Percentiles rank a stretch among this genome's conserved stretches.
These are phyloP conservation scores for Lota lota DNA, from an alignment of 2,113 vertebrate species.

Conservation along the genomic window DNA sequence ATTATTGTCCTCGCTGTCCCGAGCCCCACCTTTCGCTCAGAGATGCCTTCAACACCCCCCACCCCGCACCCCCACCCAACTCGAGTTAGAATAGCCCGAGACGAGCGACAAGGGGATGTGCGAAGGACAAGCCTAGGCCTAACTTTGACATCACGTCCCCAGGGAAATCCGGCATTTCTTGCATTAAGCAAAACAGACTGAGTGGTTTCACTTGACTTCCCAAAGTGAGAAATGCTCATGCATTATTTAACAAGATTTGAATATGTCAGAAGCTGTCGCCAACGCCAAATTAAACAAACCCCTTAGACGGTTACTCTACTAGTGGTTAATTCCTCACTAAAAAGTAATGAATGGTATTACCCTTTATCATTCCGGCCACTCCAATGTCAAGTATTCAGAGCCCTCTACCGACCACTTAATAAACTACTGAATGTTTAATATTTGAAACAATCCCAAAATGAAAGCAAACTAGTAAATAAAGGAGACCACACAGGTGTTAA, in stretches of 20 bases:
- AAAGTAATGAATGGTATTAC: not conserved
- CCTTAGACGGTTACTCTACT: not conserved
- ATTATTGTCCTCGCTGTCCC: no score
- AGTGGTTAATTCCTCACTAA: not conserved
- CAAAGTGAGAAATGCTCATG: slow-evolving; percentile 75
- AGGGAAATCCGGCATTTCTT: slow-evolving; percentile 45
- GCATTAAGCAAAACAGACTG: slow-evolving; percentile 66
- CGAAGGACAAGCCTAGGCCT: slow-evolving; percentile 35
- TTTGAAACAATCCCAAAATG: not conserved
- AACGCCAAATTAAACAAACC: not conserved
- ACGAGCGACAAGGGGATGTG: slow-evolving; percentile 34
- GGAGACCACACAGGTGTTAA: slow-evolving; percentile 69
- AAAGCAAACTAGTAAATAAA: not conserved
- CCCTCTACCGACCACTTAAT: not conserved
- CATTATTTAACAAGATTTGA: slow-evolving; percentile 82
- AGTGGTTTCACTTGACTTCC: slow-evolving; percentile 83
- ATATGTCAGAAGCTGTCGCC: slow-evolving; percentile 70
- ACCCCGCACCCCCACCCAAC: not conserved
- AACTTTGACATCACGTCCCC: slow-evolving; percentile 59
- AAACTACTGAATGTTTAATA: not conserved
- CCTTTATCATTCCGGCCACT: no score
- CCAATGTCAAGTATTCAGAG: no score
- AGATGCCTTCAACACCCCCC: no score
- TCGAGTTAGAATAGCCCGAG: not conserved
- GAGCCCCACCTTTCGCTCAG: no score